Percentiles rank a stretch among this genome's conserved stretches.
phyloP scores from a whole-genome alignment of 2,797 vertebrate genomes.

The Spea hammondii region DNA sequence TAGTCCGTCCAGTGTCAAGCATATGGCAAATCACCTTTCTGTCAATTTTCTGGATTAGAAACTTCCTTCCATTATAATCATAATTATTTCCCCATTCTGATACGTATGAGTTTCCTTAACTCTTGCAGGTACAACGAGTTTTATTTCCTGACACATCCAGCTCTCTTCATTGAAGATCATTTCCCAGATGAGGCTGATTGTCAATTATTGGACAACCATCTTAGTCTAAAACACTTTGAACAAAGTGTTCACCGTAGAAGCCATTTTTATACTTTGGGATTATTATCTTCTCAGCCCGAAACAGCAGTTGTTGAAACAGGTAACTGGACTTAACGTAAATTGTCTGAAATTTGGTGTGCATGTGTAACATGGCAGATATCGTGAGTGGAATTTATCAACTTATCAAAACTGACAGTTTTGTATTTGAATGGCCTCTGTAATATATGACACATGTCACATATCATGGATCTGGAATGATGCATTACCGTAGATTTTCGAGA shows the following conservation, averaged over 20 bases:
- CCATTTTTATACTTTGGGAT: slow-evolving; percentile 71
- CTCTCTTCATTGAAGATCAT: slow-evolving; percentile 76
- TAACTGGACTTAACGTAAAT: slow-evolving; percentile 47
- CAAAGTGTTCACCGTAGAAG: slow-evolving; percentile 63
- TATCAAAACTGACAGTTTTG: background rate
- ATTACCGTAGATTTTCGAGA: background rate
- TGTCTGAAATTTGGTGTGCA: background rate
- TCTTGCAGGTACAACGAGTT: slow-evolving; percentile 76
- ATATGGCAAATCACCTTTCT: no score
- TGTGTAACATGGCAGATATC: background rate
- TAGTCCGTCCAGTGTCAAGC: no score
- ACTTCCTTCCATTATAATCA: no score
- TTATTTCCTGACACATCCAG: slow-evolving; percentile 79
- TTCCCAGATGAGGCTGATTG: slow-evolving; percentile 76
- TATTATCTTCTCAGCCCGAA: slow-evolving; percentile 64
- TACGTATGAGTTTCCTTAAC: background rate
- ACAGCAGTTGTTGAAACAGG: slow-evolving; percentile 70
- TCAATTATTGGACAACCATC: slow-evolving; percentile 71
- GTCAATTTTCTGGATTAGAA: no score
- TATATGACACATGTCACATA: background rate
- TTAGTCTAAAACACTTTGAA: slow-evolving; percentile 71
- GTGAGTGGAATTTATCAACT: background rate
- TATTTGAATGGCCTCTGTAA: background rate
- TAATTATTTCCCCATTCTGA: no score
- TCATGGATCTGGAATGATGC: background rate